A percentile compares a stretch with the other conserved stretches of the same genome.
These are phyloP conservation scores for Coilia nasus DNA, from an alignment of 2,797 vertebrate species.

Conservation along the genomic window DNA sequence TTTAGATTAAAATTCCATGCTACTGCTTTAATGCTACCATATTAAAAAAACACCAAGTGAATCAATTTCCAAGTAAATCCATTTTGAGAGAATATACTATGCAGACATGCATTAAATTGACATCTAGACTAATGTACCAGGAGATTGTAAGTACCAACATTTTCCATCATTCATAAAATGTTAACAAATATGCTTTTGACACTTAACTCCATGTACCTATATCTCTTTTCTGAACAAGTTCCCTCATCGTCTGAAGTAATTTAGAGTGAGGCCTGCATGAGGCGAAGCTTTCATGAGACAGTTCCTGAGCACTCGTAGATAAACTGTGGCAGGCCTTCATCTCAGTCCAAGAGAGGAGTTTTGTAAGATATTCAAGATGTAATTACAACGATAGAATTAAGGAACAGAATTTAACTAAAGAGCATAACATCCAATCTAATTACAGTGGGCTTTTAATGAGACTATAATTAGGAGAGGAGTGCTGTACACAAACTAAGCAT, in stretches of 20 bases:
- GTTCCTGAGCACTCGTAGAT: slow-evolving; percentile 25
- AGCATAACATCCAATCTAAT: slow-evolving; percentile 77
- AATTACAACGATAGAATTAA: slow-evolving; percentile 74
- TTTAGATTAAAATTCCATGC: too few relatives aligned
- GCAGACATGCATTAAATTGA: not conserved
- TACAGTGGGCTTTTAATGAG: slow-evolving; percentile 70
- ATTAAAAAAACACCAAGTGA: not conserved
- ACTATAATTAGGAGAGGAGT: slow-evolving; percentile 66
- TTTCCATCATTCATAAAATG: not conserved
- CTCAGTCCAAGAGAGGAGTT: slow-evolving; percentile 50
- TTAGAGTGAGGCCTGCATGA: slow-evolving; percentile 22
- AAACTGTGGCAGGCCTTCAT: slow-evolving; percentile 44
- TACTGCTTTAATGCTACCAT: too few relatives aligned
- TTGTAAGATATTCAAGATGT: slow-evolving; percentile 66
- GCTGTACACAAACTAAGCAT: slow-evolving; percentile 65
- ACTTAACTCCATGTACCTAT: not conserved
- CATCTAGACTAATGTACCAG: not conserved
- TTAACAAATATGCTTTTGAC: not conserved
- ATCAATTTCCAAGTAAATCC: not conserved
- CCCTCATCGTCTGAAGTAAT: slow-evolving; percentile 1
- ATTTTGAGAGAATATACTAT: not conserved
- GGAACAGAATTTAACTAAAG: slow-evolving; percentile 69
- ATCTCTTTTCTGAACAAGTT: not conserved
- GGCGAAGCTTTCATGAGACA: slow-evolving; percentile 37
- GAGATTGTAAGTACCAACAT: not conserved